phyloP scores from a whole-genome alignment of 1,140 invertebrate genomes.

The Eupeodes corollae region DNA sequence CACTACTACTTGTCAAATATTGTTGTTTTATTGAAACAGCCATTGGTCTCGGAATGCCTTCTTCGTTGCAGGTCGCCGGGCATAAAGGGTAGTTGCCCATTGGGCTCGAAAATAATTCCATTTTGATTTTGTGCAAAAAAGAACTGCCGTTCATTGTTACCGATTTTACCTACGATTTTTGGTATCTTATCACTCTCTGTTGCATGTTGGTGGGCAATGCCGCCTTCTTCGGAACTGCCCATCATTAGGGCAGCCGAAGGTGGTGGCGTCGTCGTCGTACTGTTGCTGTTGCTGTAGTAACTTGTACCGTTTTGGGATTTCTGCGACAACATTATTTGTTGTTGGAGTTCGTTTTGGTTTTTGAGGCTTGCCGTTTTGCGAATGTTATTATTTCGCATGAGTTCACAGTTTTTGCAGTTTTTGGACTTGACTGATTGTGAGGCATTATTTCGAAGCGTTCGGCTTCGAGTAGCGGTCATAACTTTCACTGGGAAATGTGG shows the following conservation, averaged over 20 bases:
- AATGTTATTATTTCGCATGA: slow-evolving; percentile 17
- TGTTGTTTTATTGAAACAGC: background rate
- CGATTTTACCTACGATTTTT: slow-evolving; percentile 37
- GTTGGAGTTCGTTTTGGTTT: slow-evolving; percentile 19
- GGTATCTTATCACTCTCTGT: slow-evolving; percentile 36
- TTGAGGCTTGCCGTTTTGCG: slow-evolving; percentile 29
- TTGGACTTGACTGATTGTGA: slow-evolving; percentile 7
- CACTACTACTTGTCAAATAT: too few relatives aligned
- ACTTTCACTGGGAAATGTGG: slow-evolving; percentile 17
- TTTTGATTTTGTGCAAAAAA: slow-evolving; percentile 6
- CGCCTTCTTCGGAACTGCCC: slow-evolving; percentile 3
- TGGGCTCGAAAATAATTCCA: slow-evolving; percentile 12
- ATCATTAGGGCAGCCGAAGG: too few relatives aligned
- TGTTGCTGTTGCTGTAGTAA: slow-evolving; percentile 24
- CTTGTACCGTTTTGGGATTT: background rate
- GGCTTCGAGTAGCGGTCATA: slow-evolving; percentile 21
- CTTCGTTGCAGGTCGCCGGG: slow-evolving; percentile 18
- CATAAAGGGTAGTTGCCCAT: slow-evolving; percentile 16
- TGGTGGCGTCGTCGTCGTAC: slow-evolving; percentile 25
- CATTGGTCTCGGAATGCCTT: slow-evolving; percentile 26
- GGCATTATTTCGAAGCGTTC: slow-evolving; percentile 9
- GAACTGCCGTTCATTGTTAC: slow-evolving; percentile 27
- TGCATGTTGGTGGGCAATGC: slow-evolving; percentile 4
- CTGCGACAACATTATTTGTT: slow-evolving; percentile 2
- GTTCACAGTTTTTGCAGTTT: slow-evolving; percentile 21